Percentiles rank a stretch among this genome's conserved stretches.
Evolutionary conservation across 2,797 vertebrate genomes (phyloP).

Genomic region (Malacoctenus gilli): DNA sequence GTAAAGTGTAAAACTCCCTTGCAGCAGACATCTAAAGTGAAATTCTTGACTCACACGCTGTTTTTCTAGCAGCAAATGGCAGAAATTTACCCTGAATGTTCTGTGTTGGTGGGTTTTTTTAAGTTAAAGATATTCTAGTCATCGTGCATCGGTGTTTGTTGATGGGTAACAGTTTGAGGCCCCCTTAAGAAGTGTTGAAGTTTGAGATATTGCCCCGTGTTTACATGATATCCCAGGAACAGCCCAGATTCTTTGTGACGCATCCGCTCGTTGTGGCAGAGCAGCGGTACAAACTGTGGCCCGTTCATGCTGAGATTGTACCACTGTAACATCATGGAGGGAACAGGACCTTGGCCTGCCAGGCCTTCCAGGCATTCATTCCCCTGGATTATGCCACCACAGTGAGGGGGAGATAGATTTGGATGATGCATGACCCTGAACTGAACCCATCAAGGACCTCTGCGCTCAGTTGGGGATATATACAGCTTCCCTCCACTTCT

Average conservation of each 20-base stretch:
- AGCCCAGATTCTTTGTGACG: constrained; percentile 1
- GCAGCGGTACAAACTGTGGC: constrained; percentile 14
- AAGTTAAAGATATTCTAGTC: too few species aligned
- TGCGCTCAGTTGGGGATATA: constrained; percentile 44
- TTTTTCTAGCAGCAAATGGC: too few species aligned
- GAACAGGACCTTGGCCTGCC: constrained; percentile 55
- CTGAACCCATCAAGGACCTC: constrained; percentile 36
- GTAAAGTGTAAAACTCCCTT: too few species aligned
- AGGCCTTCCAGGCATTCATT: constrained; percentile 45
- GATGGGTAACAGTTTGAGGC: too few species aligned
- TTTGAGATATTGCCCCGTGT: too few species aligned
- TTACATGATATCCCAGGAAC: too few species aligned
- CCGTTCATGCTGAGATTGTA: constrained; percentile 22
- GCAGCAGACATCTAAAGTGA: too few species aligned
- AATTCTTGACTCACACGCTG: too few species aligned
- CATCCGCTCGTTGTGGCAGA: constrained; percentile 1
- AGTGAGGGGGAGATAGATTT: constrained; percentile 30
- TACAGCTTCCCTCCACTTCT: constrained; percentile 20
- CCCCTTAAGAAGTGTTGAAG: constrained; percentile 4
- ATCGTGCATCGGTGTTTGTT: too few species aligned
- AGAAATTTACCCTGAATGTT: too few species aligned
- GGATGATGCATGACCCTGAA: constrained; percentile 52
- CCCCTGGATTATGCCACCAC: constrained; percentile 36
- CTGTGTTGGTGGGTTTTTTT: too few species aligned
- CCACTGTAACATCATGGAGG: constrained; percentile 24